Percentiles rank a stretch among this genome's conserved stretches.
Conservation (phyloP, 1,140 invertebrate genomes). For the Arion vulgaris region DNA sequence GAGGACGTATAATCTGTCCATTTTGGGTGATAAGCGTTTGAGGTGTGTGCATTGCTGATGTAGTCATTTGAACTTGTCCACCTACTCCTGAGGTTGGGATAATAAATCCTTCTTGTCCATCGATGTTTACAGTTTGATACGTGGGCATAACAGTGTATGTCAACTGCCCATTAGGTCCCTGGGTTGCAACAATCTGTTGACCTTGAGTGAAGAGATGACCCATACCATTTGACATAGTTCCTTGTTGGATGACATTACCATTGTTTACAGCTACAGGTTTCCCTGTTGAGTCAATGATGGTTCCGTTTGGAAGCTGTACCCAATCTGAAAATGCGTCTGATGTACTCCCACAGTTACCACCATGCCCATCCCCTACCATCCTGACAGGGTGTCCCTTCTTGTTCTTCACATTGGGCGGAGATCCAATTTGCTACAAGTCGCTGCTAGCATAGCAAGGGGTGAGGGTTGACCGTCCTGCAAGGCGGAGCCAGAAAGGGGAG, state of each 20-base stretch:
- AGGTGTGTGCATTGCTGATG: conserved; percentile 69
- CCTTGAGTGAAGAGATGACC: conserved; percentile 61
- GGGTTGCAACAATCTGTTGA: conserved; percentile 70
- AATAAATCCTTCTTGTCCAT: conserved; percentile 92
- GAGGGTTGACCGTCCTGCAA: conserved; percentile 76
- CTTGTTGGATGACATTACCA: conserved; percentile 29
- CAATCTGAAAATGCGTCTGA: conserved; percentile 48
- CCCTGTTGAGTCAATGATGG: conserved; percentile 62
- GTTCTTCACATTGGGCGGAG: conserved; percentile 60
- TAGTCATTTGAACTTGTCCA: conserved; percentile 42
- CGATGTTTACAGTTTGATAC: conserved; percentile 91
- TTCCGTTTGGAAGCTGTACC: conserved; percentile 54
- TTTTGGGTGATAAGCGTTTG: conserved; percentile 74
- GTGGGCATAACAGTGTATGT: conserved; percentile 78
- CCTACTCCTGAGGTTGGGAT: conserved; percentile 77
- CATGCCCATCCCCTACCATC: conserved; percentile 52
- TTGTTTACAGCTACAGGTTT: conserved; percentile 45
- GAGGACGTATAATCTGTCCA: conserved; percentile 79
- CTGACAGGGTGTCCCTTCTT: conserved; percentile 48
- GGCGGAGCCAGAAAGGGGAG: conserved; percentile 68
- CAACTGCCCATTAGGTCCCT: conserved; percentile 73
- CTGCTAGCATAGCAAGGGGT: conserved; percentile 82
- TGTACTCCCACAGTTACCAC: conserved; percentile 27
- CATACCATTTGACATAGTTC: conserved; percentile 29
- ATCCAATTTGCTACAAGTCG: conserved; percentile 84